phyloP scores from a whole-genome alignment of 1,140 invertebrate genomes.

The Drosophila lini region DNA sequence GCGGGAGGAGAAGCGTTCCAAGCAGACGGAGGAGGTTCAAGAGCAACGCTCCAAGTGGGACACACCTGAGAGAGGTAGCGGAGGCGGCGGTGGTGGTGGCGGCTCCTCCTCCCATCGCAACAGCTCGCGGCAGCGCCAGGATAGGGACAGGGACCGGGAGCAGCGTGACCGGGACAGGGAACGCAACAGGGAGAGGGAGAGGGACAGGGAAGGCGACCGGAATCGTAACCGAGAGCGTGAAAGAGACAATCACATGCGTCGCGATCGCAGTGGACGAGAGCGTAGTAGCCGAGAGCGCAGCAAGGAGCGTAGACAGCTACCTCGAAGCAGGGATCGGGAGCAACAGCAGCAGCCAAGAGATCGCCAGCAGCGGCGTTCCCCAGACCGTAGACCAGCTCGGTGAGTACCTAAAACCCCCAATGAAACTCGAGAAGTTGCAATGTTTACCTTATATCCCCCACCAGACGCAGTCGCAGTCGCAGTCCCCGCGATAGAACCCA shows the following conservation, averaged over 20 bases:
- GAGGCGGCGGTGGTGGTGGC: background rate
- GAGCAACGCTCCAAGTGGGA: constrained; percentile 81
- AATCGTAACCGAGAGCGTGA: constrained; percentile 32
- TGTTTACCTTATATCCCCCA: background rate
- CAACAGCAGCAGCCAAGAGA: constrained; percentile 20
- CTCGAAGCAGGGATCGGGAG: constrained; percentile 22
- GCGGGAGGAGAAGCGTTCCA: constrained; percentile 18
- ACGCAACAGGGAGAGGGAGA: constrained; percentile 15
- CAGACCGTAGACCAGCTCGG: constrained; percentile 56
- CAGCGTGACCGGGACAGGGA: background rate
- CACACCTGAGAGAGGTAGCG: constrained; percentile 48
- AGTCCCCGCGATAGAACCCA: constrained; percentile 73
- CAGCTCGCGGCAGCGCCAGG: constrained; percentile 26
- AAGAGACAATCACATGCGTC: constrained; percentile 26
- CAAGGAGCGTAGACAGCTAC: constrained; percentile 24
- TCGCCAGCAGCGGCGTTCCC: constrained; percentile 56
- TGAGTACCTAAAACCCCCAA: constrained; percentile 11
- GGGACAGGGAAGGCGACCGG: constrained; percentile 23
- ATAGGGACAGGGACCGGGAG: constrained; percentile 31
- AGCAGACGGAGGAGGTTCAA: constrained; percentile 36
- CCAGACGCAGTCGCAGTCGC: constrained; percentile 52
- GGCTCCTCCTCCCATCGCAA: constrained; percentile 10
- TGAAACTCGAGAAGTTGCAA: background rate
- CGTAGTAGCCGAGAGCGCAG: constrained; percentile 30
- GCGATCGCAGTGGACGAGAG: constrained; percentile 18